Percentiles rank a stretch among this genome's conserved stretches.
These are phyloP conservation scores for Anhinga anhinga DNA, from an alignment of 2,113 vertebrate species.

Conservation along the genomic window DNA sequence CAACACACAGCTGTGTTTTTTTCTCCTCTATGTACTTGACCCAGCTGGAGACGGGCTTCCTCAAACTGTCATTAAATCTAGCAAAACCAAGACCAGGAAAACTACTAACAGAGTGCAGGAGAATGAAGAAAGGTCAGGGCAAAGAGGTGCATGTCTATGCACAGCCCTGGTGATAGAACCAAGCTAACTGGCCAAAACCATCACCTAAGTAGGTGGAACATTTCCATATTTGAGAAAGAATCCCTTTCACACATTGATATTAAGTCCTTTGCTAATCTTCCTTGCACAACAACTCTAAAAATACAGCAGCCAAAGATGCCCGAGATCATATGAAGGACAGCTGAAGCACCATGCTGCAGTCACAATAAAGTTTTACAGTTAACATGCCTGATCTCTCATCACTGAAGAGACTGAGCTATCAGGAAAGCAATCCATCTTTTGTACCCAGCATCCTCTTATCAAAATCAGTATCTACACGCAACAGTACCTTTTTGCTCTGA, in stretches of 20 bases:
- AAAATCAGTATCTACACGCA: neutral
- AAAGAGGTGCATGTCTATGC: neutral
- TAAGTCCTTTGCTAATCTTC: constrained; percentile 50
- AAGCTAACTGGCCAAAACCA: neutral
- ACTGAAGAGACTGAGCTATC: neutral
- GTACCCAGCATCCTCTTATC: neutral
- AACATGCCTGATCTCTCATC: neutral
- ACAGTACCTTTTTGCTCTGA: neutral
- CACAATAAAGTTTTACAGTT: neutral
- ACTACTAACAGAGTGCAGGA: neutral
- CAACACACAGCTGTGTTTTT: neutral
- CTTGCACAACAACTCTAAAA: constrained; percentile 45
- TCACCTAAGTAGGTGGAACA: neutral
- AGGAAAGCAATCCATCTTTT: neutral
- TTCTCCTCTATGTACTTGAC: neutral
- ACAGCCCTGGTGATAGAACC: neutral
- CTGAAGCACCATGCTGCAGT: neutral
- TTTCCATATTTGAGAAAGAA: neutral
- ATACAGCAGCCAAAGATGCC: constrained; percentile 14
- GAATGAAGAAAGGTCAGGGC: neutral
- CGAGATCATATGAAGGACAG: constrained; percentile 6
- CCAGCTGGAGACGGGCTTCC: neutral
- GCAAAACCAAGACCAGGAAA: neutral
- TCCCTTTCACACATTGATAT: neutral
- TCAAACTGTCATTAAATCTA: neutral